Base-by-base conservation (phyloP, 2,113 vertebrate genomes). In the Ifrita kowaldi region DNA sequence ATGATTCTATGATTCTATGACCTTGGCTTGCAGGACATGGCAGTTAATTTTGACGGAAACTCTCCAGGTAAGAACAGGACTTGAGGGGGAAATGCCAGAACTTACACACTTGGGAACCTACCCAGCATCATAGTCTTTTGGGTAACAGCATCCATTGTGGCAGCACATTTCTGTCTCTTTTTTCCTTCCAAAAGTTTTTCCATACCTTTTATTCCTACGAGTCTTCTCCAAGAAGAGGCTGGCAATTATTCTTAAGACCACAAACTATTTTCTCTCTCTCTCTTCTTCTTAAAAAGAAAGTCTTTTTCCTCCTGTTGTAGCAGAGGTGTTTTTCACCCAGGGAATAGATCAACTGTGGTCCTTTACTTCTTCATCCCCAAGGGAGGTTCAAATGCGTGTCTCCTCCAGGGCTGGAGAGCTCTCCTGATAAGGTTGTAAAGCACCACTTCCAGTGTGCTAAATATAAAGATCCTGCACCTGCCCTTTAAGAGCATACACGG, bases 401-500 rank as follows among this genome's bases (percentile, higher is more conserved):
- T 52, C 4, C 32, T 12, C 28, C 7, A 16, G 46, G 24, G 21
- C 41, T 59, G 33, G 60, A 87, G 20, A 63, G 52, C 42, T 56
- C 52, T 41, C 14, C 49, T 1, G 20, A 55, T 23, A 24, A 56
- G 30, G 19, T 9, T 65, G 19, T 8, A 12, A 85, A 79, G 47
- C 18, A 63, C 12, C 28, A 3, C 41, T 59, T 59, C 10, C 79
- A 68, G 15, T 3, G 16, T 33, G 23, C 57, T 68, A 30, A 91
- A 37, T 16, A 41, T 6, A 57, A 84, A 78, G 69, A 32, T 11
- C 42, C 35, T 56, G 50, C 28, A 39, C 10, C 37, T 67, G 49
- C 71, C 42, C 35, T 84, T 67, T 15, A 28, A 17, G 84, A 46
- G 9, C 11, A 16, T 15, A 8, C 1, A 2, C 0, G 0, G 4